Evolutionary conservation across 2,888 invertebrate genomes (phyloP).

Genomic region (Xylota segnis): DNA sequence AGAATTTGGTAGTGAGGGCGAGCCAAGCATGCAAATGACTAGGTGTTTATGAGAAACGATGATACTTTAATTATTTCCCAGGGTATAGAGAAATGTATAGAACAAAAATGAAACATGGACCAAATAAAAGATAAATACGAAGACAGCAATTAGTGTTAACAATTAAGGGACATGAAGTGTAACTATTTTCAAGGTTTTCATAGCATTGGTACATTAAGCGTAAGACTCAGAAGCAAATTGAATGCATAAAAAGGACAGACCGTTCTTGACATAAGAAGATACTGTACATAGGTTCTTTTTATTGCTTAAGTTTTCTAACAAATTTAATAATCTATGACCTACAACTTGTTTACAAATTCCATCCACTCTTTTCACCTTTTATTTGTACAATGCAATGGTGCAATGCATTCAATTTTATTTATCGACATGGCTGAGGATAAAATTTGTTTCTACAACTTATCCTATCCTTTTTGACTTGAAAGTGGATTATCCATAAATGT

Average conservation of each 20-base stretch:
- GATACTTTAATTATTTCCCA: slow-evolving; percentile 35
- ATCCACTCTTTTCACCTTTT: background rate
- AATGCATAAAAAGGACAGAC: no score
- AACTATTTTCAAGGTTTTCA: no score
- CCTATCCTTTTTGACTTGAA: slow-evolving; percentile 18
- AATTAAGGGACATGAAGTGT: background rate
- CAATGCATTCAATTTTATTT: slow-evolving; percentile 38
- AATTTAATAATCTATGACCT: slow-evolving; percentile 1
- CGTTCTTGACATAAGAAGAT: no score
- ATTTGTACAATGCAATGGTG: slow-evolving; percentile 16
- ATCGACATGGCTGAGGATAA: slow-evolving; percentile 22
- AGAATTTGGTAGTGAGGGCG: background rate
- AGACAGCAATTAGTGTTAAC: background rate
- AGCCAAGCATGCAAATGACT: background rate
- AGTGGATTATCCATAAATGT: slow-evolving; percentile 34
- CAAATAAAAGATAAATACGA: background rate
- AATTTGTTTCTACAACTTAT: slow-evolving; percentile 33
- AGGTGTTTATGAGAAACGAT: slow-evolving; percentile 13
- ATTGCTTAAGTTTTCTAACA: background rate
- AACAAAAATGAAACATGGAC: background rate
- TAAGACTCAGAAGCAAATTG: no score
- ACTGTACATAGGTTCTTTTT: no score
- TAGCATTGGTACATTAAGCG: no score
- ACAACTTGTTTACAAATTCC: background rate
- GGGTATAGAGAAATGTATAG: background rate